Evolutionary conservation across 2,797 vertebrate species (phyloP).

Genomic region (Muraenolepis orangiensis): DNA sequence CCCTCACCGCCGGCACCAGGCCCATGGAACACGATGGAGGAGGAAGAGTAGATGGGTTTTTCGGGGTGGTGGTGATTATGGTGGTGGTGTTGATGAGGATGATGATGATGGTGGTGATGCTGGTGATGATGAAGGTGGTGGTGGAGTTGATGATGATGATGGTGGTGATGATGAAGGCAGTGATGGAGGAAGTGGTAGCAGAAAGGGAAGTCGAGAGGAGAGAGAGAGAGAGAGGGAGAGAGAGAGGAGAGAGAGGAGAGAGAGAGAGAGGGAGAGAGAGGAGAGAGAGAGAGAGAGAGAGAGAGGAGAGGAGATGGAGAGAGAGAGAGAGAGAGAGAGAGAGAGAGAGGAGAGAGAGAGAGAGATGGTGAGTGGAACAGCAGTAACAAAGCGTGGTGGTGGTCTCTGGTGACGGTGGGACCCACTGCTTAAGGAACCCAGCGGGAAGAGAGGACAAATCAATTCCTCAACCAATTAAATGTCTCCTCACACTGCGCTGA

Average conservation of each 20-base stretch:
- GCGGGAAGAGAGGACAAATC: constrained; percentile 13
- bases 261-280: no score
- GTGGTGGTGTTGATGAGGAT: no score
- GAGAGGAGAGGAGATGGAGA: background rate
- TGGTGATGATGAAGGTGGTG: background rate
- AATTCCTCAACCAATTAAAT: background rate
- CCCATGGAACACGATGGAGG: background rate
- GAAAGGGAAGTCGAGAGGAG: background rate
- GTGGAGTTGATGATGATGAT: no score
- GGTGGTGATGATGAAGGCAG: no score
- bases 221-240: no score
- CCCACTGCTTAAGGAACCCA: background rate
- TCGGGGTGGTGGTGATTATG: background rate
- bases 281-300: background rate
- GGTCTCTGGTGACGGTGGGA: background rate
- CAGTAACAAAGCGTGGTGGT: background rate
- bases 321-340: no score
- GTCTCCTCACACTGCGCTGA: constrained; percentile 3
- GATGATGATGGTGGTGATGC: background rate
- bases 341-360: background rate
- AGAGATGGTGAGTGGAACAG: background rate
- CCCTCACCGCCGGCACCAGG: background rate
- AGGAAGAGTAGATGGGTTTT: background rate
- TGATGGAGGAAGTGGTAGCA: no score
- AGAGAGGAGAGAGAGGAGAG: no score